Base-by-base conservation (phyloP, 2,888 invertebrate species). In the Diarsia rubi region DNA sequence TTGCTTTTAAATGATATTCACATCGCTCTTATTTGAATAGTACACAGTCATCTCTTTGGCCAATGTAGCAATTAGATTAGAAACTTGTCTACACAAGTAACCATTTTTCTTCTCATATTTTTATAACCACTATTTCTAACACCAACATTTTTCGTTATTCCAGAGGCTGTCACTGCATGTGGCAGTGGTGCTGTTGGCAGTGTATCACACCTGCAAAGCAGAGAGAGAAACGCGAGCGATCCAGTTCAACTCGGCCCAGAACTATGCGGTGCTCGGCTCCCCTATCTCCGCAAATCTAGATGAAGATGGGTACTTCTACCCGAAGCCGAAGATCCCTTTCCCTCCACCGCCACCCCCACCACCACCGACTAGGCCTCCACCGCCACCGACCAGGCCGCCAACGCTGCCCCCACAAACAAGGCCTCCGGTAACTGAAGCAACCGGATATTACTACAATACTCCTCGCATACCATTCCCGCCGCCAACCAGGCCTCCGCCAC, bases 161-260 rank as follows among this genome's bases (percentile, higher is more conserved):
- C 96, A 96, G 96, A 96, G 95, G 94, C 92, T 96, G 92, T 95
- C 95, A 92, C 94, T 96, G 94, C 95, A 95, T 75, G 79, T 96
- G 82, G 94, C 94, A 88, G 95, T 94, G 92, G 93, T 96, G 79
- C 91, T 96, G 80, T 91, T 96, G 89, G 94, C 95, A 87, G 93
- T 94, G 88, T 93, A 91, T 91, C 92, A 91, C 90, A 93, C 94
- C 79, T 93, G 95, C 90, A 91, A 84, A 62, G 95, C 94, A 62
- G 94, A 95, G 71, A 93, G 95, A 31, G 80, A 86, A 27, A 80
- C 83, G 52, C 91, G 95, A 66, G 96, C 94, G 54, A 95, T 96
- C 82, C 92, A 91, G 44, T 93, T 90, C 83, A 91, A 90, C 86
- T 89, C 94, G 8, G 93, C 88, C 81, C 94, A 93, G 79, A 96